phyloP scores from a whole-genome alignment of 30 jellyfish, hydroid and myxozoan species.

The Nemopilema nomurai region DNA sequence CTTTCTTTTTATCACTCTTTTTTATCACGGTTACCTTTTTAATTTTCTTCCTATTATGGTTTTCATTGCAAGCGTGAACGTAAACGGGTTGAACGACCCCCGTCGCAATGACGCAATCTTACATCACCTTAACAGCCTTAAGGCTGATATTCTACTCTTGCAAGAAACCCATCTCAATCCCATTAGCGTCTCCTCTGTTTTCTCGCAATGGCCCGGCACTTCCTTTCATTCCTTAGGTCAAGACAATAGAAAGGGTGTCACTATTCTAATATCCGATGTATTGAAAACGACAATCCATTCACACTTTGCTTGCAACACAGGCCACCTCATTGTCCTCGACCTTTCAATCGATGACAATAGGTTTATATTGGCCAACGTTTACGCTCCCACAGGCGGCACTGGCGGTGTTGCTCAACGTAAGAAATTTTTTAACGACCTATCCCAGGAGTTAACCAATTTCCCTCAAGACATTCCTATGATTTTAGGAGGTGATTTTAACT shows the following conservation, averaged over 20 bases:
- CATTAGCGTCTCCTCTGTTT: not conserved
- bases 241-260: conserved; percentile 16
- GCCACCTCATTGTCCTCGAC: conserved; percentile 1
- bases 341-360: conserved; percentile 2
- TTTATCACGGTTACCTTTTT: not conserved
- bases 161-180: conserved; percentile 27
- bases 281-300: conserved; percentile 16
- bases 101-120: conserved; percentile 5
- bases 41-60: not conserved
- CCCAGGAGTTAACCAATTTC: not conserved
- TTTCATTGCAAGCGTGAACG: conserved; percentile 11
- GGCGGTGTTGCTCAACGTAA: conserved; percentile 3
- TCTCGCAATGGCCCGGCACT: conserved; percentile 7
- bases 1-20: not conserved
- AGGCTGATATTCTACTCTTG: conserved; percentile 8
- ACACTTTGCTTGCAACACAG: conserved; percentile 1
- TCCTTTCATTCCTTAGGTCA: conserved; percentile 4
- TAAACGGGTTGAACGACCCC: conserved; percentile 31
- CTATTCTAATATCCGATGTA: conserved; percentile 15
- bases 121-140: not conserved
- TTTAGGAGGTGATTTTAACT: conserved; percentile 27
- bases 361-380: not conserved
- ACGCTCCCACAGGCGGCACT: conserved; percentile 2
- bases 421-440: not conserved
- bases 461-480: not conserved